Conservation (phyloP, 2,797 vertebrate genomes). For the Tamandua tetradactyla region DNA sequence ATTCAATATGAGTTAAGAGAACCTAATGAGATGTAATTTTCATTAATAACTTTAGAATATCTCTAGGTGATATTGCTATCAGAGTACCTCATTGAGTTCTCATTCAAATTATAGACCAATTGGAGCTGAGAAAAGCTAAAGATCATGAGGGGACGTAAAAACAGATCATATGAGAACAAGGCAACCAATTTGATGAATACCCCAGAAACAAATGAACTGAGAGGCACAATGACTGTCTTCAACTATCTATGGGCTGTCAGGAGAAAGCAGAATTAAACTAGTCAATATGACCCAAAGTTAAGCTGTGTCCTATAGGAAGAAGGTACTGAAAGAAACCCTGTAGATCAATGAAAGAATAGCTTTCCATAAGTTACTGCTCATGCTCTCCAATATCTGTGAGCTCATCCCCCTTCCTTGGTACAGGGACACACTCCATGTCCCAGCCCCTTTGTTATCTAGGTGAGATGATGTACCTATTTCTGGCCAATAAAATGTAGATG, state of each 20-base stretch:
- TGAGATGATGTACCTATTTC: background rate
- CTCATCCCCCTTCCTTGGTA: background rate
- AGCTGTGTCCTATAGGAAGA: background rate
- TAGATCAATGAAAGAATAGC: background rate
- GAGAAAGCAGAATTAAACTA: background rate
- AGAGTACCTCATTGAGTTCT: background rate
- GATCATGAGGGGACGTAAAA: background rate
- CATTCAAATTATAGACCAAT: background rate
- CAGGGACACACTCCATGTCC: background rate
- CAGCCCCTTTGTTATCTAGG: background rate
- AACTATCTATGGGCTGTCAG: background rate
- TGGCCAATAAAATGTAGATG: background rate
- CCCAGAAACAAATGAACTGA: background rate
- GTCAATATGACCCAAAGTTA: background rate
- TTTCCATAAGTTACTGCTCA: background rate
- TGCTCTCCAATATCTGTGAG: background rate
- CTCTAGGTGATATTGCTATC: background rate
- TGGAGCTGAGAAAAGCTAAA: background rate
- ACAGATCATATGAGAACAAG: background rate
- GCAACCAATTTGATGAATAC: background rate
- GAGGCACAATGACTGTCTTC: background rate
- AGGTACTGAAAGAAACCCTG: background rate
- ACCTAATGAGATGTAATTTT: background rate
- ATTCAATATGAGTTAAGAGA: background rate
- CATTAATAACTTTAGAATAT: background rate